Evolutionary conservation across 2,888 invertebrate species (phyloP).

Genomic region (Athalia cordata): DNA sequence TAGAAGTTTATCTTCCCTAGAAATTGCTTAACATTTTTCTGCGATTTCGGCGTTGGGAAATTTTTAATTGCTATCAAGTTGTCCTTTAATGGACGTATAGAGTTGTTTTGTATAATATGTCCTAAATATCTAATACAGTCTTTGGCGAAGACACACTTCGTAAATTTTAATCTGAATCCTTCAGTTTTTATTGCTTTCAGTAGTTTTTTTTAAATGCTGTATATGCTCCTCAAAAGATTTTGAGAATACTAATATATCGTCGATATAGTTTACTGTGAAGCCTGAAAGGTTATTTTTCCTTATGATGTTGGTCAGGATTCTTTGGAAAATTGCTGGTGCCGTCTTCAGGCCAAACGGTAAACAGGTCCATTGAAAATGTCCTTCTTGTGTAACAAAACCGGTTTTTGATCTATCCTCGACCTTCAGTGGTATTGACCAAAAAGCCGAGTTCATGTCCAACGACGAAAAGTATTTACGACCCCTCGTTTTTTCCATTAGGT

Average conservation of each 20-base stretch:
- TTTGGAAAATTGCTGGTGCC: slow-evolving; percentile 51
- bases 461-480: slow-evolving; percentile 39
- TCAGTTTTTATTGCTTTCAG: slow-evolving; percentile 49
- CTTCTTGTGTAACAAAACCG: slow-evolving; percentile 45
- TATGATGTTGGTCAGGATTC: slow-evolving; percentile 50
- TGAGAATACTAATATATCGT: slow-evolving; percentile 50
- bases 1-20: slow-evolving; percentile 48
- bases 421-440: slow-evolving; percentile 47
- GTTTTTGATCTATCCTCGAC: slow-evolving; percentile 46
- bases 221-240: slow-evolving; percentile 48
- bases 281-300: slow-evolving; percentile 45
- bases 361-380: slow-evolving; percentile 49
- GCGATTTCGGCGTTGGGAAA: slow-evolving; percentile 47
- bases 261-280: slow-evolving; percentile 51
- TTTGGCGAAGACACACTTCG: slow-evolving; percentile 45
- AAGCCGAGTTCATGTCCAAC: slow-evolving; percentile 45
- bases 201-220: slow-evolving; percentile 40
- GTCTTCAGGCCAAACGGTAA: slow-evolving; percentile 50
- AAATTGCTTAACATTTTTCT: slow-evolving; percentile 48
- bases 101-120: slow-evolving; percentile 43
- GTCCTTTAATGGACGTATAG: slow-evolving; percentile 50
- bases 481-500: slow-evolving; percentile 46
- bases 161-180: slow-evolving; percentile 51
- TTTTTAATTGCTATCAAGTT: slow-evolving; percentile 48
- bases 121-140: slow-evolving; percentile 45